Percentiles rank a stretch among this genome's conserved stretches.
Evolutionary conservation across 2,888 invertebrate species (phyloP).

Genomic region (Pyrocoelia pectoralis): DNA sequence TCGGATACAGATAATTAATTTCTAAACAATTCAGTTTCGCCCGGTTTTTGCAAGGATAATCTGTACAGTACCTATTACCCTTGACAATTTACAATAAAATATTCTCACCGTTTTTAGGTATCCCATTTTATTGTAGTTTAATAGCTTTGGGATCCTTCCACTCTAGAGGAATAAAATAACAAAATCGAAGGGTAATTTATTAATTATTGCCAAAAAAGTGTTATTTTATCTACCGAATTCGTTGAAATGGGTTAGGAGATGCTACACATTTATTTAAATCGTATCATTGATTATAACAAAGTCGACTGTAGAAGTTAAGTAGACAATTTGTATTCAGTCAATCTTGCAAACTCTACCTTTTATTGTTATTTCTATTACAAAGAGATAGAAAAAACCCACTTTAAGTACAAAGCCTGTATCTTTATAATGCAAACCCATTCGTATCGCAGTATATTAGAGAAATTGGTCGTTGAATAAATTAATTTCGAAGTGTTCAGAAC

Average conservation of each 20-base stretch:
- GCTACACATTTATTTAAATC: slow-evolving; percentile 3
- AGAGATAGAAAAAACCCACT: neutral
- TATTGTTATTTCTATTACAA: neutral
- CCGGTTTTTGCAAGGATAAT: neutral
- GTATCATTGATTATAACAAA: neutral
- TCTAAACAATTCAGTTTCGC: neutral
- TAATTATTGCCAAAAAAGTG: neutral
- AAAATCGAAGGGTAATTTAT: neutral
- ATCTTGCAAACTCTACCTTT: slow-evolving; percentile 1
- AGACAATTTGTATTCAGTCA: slow-evolving; percentile 7
- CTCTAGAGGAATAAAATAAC: too few species aligned
- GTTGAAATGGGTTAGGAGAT: neutral
- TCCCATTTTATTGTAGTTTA: neutral
- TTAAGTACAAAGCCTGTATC: neutral
- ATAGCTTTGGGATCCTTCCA: neutral
- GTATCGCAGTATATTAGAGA: neutral
- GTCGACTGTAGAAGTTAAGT: neutral
- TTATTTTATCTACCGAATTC: neutral
- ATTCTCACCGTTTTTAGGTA: neutral
- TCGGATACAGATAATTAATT: slow-evolving; percentile 7
- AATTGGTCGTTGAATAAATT: neutral
- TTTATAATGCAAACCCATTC: neutral
- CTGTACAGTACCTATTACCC: neutral
- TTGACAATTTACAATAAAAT: neutral
- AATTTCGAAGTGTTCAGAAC: too few species aligned